A percentile compares a stretch with the other conserved stretches of the same genome.
Evolutionary conservation across 2,113 vertebrate genomes (phyloP).

Genomic region (Lethenteron reissneri): DNA sequence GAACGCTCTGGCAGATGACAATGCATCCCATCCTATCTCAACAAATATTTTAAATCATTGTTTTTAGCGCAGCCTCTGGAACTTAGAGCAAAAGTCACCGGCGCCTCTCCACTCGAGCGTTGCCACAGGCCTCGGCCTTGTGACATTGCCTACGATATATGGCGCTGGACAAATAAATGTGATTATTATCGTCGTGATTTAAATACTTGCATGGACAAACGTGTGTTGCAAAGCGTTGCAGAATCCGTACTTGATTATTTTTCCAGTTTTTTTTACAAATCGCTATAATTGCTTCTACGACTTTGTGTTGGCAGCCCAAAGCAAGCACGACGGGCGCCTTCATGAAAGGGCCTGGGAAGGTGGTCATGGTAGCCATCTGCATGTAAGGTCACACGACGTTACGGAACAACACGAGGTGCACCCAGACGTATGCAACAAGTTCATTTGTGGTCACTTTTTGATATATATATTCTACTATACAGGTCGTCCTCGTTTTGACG

Average conservation of each 20-base stretch:
- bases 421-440: not conserved
- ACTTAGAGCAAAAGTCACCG: too few relatives aligned
- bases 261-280: slow-evolving; percentile 9
- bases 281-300: too few relatives aligned
- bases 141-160: too few relatives aligned
- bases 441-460: not conserved
- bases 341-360: slow-evolving; percentile 78
- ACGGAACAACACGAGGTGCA: too few relatives aligned
- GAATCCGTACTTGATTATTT: slow-evolving; percentile 7
- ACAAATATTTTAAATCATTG: too few relatives aligned
- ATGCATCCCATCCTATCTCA: too few relatives aligned
- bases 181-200: too few relatives aligned
- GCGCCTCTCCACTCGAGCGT: too few relatives aligned
- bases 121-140: too few relatives aligned
- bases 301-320: slow-evolving; percentile 38
- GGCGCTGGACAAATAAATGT: too few relatives aligned
- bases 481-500: not conserved
- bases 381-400: slow-evolving; percentile 45
- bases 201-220: not conserved
- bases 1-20: too few relatives aligned
- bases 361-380: slow-evolving; percentile 95
- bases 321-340: slow-evolving; percentile 46
- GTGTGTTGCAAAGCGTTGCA: not conserved
- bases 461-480: not conserved
- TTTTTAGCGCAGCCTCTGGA: too few relatives aligned